Conservation (phyloP, 1,140 invertebrate species). For the Planococcus citri region DNA sequence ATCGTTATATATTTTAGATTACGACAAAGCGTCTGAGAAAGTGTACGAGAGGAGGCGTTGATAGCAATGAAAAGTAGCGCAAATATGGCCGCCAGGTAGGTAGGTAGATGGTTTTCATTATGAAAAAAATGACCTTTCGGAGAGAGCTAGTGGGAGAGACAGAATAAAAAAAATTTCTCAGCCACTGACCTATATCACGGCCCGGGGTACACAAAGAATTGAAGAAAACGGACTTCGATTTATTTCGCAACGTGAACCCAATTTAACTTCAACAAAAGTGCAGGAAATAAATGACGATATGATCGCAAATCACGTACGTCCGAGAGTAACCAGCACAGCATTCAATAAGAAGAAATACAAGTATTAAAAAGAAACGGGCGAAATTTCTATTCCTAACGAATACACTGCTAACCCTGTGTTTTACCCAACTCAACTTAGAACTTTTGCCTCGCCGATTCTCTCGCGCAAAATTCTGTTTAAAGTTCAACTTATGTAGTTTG, state of each 20-base stretch:
- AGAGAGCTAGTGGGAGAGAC: too few species aligned
- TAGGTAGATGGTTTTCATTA: neutral
- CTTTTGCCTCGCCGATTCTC: constrained; percentile 16
- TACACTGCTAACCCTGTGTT: constrained; percentile 16
- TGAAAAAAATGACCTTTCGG: neutral
- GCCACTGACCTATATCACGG: constrained; percentile 14
- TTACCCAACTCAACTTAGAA: constrained; percentile 8
- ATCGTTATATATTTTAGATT: neutral
- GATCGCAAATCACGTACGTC: constrained; percentile 19
- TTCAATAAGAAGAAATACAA: constrained; percentile 17
- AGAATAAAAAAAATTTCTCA: neutral
- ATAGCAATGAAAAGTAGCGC: neutral
- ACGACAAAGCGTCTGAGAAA: neutral
- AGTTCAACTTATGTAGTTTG: constrained; percentile 12
- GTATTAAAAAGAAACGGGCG: constrained; percentile 15
- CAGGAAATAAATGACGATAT: constrained; percentile 20
- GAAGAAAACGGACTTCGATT: constrained; percentile 10
- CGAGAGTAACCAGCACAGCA: constrained; percentile 18
- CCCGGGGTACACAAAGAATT: neutral
- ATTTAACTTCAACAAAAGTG: constrained; percentile 20
- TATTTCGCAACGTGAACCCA: constrained; percentile 18
- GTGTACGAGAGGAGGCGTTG: neutral
- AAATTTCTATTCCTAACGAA: constrained; percentile 18
- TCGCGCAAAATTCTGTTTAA: neutral
- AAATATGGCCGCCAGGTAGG: constrained; percentile 1